phyloP scores from a whole-genome alignment of 2,113 vertebrate species.

The Numida meleagris region DNA sequence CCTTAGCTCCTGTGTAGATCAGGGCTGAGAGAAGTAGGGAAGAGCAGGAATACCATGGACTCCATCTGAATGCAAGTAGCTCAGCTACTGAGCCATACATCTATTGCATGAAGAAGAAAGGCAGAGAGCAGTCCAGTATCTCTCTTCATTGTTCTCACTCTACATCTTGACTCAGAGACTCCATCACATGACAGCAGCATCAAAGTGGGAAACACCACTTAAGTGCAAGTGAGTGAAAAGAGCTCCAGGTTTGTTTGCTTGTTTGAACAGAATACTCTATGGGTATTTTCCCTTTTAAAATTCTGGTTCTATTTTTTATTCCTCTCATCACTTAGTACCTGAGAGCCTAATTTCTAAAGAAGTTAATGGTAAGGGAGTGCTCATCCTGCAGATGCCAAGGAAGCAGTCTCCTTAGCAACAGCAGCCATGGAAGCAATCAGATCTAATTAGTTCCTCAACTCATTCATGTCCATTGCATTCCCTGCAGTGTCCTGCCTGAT shows the following conservation, averaged over 20 bases:
- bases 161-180: not conserved
- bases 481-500: not conserved
- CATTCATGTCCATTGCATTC: not conserved
- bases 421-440: constrained; percentile 18
- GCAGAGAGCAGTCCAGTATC: not conserved
- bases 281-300: constrained; percentile 26
- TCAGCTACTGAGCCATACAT: not conserved
- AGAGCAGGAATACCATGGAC: not conserved
- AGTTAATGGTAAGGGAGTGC: constrained; percentile 25
- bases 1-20: not conserved
- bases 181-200: not conserved
- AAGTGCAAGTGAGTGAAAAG: not conserved
- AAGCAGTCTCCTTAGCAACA: constrained; percentile 56
- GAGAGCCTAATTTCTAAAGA: constrained; percentile 23
- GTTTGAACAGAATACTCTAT: not conserved
- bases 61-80: not conserved
- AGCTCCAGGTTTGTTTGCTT: not conserved
- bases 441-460: not conserved
- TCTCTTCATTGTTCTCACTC: not conserved
- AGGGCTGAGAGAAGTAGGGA: not conserved
- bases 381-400: not conserved
- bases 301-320: not conserved
- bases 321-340: not conserved
- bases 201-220: not conserved
- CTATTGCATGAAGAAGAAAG: not conserved